Base-by-base conservation (phyloP, 2,113 vertebrate species). In the Dasypus novemcinctus region DNA sequence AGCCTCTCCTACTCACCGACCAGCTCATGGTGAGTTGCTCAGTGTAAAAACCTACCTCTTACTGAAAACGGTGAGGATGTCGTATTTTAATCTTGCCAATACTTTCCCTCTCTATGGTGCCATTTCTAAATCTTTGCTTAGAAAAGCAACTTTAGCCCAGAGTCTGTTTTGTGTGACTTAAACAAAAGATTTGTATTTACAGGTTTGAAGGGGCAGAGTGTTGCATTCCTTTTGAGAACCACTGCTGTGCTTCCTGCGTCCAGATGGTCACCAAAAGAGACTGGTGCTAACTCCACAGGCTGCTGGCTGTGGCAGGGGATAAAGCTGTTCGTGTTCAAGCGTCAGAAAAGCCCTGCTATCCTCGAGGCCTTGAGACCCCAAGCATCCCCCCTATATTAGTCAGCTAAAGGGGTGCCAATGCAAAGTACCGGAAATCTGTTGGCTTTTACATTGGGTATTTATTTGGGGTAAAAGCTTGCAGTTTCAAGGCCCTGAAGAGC, bases 271-370 rank as follows among this genome's bases (percentile, higher is more conserved):
- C 64, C 31, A 9, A n/a, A 57, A 33, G 14, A 27, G 0, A 0
- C 57, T 0, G 0, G 7, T 7, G 54, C 27, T 29, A 92, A n/a
- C 41, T 92, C 29, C 5, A 0, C 29, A 0, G 7, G 66, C 14
- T 2, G 3, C 49, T 14, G 57, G 79, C 80, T 33, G 0, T 38
- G 63, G 52, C 4, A 2, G 36, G 13, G 12, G 17, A 2, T 29
- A 43, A 23, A 27, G 38, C 18, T 84, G 54, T 71, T 75, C 9
- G 3, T 0, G 0, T 54, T 76, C 46, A 59, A 12, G 33, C 21
- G 31, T 49, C 49, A 63, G 43, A 59, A 68, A 76, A 14, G 18
- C 49, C 43, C 49, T 21, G 4, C 74, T 68, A 4, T 49, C 49
- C 33, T n/a, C 43, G 21, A 33, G 54, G 25, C 23, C 17, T 31